A percentile compares a stretch with the other conserved stretches of the same genome.
Evolutionary conservation across 2,797 vertebrate genomes (phyloP).

Genomic region (Lerista edwardsae): DNA sequence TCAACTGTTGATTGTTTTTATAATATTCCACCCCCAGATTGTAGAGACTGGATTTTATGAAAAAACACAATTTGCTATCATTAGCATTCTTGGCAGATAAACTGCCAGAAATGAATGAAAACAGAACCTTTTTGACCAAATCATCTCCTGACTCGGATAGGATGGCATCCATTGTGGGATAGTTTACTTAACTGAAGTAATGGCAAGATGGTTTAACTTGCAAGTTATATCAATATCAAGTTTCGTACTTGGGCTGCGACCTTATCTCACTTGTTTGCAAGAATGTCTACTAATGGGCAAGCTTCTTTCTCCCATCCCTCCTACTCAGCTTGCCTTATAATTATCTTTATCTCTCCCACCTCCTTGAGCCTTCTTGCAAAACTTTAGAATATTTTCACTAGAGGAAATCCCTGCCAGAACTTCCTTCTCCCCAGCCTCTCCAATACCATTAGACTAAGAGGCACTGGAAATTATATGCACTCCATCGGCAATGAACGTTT

Average conservation of each 20-base stretch:
- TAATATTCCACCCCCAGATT: constrained; percentile 47
- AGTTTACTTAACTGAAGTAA: neutral
- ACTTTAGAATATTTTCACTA: neutral
- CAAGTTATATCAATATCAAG: neutral
- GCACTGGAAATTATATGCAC: neutral
- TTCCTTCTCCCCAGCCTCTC: neutral
- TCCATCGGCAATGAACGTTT: neutral
- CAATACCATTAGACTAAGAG: neutral
- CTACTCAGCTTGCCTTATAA: neutral
- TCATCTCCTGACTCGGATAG: neutral
- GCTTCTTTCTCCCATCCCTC: neutral
- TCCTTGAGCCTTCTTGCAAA: neutral
- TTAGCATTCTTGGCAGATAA: constrained; percentile 39
- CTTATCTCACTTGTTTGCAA: neutral
- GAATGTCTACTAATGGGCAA: neutral
- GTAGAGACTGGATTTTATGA: constrained; percentile 38
- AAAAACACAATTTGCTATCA: constrained; percentile 7
- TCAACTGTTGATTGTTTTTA: neutral
- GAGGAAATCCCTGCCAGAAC: neutral
- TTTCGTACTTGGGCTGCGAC: neutral
- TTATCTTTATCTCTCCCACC: neutral
- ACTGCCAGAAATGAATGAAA: constrained; percentile 32
- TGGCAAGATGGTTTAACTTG: neutral
- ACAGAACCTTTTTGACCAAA: neutral
- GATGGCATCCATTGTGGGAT: neutral